phyloP scores from a whole-genome alignment of 2,888 invertebrate genomes.

The Cheilosia pagana region DNA sequence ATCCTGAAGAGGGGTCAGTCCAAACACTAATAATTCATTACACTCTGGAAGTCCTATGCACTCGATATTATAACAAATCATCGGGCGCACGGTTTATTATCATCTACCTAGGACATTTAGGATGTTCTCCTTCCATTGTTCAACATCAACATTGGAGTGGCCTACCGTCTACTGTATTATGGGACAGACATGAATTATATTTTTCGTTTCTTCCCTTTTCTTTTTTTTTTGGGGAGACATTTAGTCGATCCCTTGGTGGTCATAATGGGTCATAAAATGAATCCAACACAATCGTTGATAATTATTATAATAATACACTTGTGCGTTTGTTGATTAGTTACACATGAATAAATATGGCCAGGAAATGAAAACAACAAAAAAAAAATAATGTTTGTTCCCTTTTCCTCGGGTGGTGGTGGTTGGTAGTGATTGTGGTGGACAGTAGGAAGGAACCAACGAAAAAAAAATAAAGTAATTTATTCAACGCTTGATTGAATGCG shows the following conservation, averaged over 20 bases:
- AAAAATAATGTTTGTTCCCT: constrained; percentile 6
- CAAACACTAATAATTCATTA: constrained; percentile 68
- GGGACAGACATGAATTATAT: constrained; percentile 59
- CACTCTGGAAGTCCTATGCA: constrained; percentile 47
- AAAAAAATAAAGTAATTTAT: constrained; percentile 52
- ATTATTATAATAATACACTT: constrained; percentile 75
- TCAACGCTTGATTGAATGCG: constrained; percentile 71
- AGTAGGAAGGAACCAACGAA: constrained; percentile 8
- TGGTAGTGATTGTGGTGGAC: constrained; percentile 47
- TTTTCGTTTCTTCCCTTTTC: constrained; percentile 10
- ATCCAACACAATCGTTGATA: constrained; percentile 75
- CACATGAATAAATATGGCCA: constrained; percentile 70
- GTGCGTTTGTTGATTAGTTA: constrained; percentile 74
- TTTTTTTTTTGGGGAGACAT: constrained; percentile 3
- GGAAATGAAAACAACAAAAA: constrained; percentile 39
- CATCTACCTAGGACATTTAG: constrained; percentile 64
- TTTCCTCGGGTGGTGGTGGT: constrained; percentile 14
- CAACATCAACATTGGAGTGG: constrained; percentile 42
- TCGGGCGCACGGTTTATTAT: constrained; percentile 58
- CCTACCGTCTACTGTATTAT: neutral
- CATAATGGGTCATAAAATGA: constrained; percentile 76
- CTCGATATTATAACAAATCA: constrained; percentile 73
- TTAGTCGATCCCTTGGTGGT: constrained; percentile 69
- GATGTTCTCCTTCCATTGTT: constrained; percentile 61
- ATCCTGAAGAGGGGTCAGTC: constrained; percentile 22